phyloP scores from a whole-genome alignment of 2,797 vertebrate genomes.

The Artibeus lituratus region DNA sequence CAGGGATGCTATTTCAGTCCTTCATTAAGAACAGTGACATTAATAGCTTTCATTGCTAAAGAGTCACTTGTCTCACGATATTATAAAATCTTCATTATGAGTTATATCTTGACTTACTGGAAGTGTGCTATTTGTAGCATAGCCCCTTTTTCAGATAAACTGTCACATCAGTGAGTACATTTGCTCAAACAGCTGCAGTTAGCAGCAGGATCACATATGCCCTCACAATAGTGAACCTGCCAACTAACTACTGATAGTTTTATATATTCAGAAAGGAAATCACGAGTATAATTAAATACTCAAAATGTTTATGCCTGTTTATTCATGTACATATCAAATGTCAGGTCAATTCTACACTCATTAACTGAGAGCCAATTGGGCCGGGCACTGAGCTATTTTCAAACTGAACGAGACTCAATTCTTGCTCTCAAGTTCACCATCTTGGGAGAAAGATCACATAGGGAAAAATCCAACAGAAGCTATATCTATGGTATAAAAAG shows the following conservation, averaged over 20 bases:
- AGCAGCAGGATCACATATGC: not conserved
- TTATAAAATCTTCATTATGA: not conserved
- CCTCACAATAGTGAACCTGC: not conserved
- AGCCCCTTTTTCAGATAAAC: not conserved
- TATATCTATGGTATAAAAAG: not conserved
- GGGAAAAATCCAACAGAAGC: not conserved
- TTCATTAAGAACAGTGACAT: conserved; percentile 29
- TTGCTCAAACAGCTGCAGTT: conserved; percentile 27
- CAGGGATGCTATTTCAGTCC: not conserved
- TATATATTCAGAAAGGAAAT: not conserved
- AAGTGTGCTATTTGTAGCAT: not conserved
- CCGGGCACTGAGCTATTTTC: not conserved
- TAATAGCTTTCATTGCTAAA: conserved; percentile 24
- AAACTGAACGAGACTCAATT: not conserved
- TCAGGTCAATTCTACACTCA: not conserved
- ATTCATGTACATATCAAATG: not conserved
- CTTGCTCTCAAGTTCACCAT: not conserved
- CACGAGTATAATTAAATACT: not conserved
- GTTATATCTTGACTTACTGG: not conserved
- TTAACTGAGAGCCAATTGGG: not conserved
- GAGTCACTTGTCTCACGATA: not conserved
- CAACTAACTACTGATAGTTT: not conserved
- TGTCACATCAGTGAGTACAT: not conserved
- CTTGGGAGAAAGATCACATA: not conserved
- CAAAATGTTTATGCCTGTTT: not conserved